Evolutionary conservation across 2,888 invertebrate genomes (phyloP).

Genomic region (Drosophila barbarae): DNA sequence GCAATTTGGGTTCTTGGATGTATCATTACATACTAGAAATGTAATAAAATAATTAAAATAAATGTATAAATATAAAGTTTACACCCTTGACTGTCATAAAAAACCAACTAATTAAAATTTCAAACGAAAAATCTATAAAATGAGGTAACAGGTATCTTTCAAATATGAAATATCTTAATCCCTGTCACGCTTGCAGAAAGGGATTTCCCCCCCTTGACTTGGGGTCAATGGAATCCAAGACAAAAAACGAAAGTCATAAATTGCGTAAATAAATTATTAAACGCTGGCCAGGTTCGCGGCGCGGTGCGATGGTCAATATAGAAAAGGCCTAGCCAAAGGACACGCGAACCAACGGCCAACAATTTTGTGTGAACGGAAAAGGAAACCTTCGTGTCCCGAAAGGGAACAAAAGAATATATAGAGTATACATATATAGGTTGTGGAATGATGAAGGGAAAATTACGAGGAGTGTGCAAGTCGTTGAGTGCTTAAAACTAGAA

Average conservation of each 20-base stretch:
- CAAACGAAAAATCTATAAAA: background rate
- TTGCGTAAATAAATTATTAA: constrained; percentile 72
- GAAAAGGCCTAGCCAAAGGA: constrained; percentile 26
- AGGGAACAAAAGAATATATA: constrained; percentile 18
- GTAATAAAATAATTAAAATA: background rate
- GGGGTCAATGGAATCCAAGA: constrained; percentile 61
- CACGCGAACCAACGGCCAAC: constrained; percentile 21
- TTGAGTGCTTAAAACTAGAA: constrained; percentile 26
- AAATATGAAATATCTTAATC: background rate
- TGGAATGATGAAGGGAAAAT: constrained; percentile 9
- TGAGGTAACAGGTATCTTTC: background rate
- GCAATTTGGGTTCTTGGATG: background rate
- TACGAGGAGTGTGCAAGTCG: constrained; percentile 15
- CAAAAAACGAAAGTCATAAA: constrained; percentile 51
- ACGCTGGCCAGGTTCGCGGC: constrained; percentile 34
- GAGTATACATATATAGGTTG: constrained; percentile 11
- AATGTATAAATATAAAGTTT: no score
- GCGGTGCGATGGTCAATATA: constrained; percentile 24
- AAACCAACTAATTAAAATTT: background rate
- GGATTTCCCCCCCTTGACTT: background rate
- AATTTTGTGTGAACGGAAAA: constrained; percentile 9
- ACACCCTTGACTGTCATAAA: no score
- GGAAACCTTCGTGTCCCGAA: constrained; percentile 28
- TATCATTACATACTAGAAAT: background rate
- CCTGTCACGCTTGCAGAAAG: background rate